A percentile compares a stretch with the other conserved stretches of the same genome.
Evolutionary conservation across 2,797 vertebrate species (phyloP).

Genomic region (Miichthys miiuy): DNA sequence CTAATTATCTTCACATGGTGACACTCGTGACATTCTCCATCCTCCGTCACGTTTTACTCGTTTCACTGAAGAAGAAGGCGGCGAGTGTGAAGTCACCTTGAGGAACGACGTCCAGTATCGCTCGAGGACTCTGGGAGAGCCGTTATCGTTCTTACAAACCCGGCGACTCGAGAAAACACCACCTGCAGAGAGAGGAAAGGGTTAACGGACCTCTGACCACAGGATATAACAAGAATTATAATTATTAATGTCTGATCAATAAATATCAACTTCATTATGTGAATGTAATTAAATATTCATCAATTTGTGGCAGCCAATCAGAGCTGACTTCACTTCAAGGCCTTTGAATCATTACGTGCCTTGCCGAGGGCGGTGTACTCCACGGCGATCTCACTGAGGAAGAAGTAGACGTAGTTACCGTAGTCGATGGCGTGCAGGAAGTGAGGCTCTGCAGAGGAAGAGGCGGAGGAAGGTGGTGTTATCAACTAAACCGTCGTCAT

Average conservation of each 20-base stretch:
- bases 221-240: no score
- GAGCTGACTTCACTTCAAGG: no score
- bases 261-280: no score
- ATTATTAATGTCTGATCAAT: no score
- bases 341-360: slow-evolving; percentile 75
- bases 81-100: slow-evolving; percentile 83
- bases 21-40: not conserved
- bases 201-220: not conserved
- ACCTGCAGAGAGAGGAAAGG: slow-evolving; percentile 48
- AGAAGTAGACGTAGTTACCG: slow-evolving; percentile 97
- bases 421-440: slow-evolving; percentile 97
- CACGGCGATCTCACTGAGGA: slow-evolving; percentile 95
- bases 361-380: slow-evolving; percentile 95
- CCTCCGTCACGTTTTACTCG: not conserved
- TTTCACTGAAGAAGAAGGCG: not conserved
- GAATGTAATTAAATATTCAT: no score
- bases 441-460: slow-evolving; percentile 89
- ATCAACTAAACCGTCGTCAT: no score
- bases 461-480: not conserved
- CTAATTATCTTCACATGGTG: not conserved
- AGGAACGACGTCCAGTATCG: slow-evolving; percentile 94
- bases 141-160: slow-evolving; percentile 95
- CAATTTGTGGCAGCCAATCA: no score
- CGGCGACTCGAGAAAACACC: slow-evolving; percentile 85
- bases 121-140: slow-evolving; percentile 94